These are phyloP conservation scores for Lepidurus couesii DNA, from an alignment of 1,140 invertebrate species.

Conservation along the genomic window DNA sequence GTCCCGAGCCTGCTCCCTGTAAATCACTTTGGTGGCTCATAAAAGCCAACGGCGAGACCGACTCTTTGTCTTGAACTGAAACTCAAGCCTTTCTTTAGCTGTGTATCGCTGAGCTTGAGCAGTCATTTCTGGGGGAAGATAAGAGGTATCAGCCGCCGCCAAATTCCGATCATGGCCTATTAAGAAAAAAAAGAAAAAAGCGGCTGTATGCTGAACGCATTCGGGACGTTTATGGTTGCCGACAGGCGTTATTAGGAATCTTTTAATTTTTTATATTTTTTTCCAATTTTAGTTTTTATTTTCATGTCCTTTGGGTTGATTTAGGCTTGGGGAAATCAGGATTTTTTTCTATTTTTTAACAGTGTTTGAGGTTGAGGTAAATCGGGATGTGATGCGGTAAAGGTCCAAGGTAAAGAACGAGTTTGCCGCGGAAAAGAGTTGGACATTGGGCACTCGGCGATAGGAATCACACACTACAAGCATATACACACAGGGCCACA, in stretches of 20 bases:
- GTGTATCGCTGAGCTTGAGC: neutral
- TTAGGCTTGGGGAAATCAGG: too few relatives aligned
- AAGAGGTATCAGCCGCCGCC: neutral
- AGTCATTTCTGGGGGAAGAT: neutral
- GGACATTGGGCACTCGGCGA: conserved; percentile 6
- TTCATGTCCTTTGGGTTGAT: neutral
- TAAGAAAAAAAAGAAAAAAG: neutral
- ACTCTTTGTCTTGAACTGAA: neutral
- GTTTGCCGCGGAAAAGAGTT: neutral
- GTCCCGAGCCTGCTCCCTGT: neutral
- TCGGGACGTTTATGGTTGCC: neutral
- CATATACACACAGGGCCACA: conserved; percentile 7
- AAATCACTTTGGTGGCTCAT: conserved; percentile 19
- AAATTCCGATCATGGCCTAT: neutral
- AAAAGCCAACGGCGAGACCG: conserved; percentile 4
- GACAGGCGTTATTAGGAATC: neutral
- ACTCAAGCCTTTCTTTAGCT: neutral
- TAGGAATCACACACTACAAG: conserved; percentile 15
- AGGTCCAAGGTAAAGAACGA: neutral
- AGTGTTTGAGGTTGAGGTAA: neutral
- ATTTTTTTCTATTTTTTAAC: too few relatives aligned
- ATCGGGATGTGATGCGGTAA: neutral
- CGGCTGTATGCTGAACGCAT: neutral
- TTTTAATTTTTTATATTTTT: too few relatives aligned
- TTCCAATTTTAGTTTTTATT: neutral